Conservation (phyloP, 2,797 vertebrate genomes). For the Macroramphosus scolopax region DNA sequence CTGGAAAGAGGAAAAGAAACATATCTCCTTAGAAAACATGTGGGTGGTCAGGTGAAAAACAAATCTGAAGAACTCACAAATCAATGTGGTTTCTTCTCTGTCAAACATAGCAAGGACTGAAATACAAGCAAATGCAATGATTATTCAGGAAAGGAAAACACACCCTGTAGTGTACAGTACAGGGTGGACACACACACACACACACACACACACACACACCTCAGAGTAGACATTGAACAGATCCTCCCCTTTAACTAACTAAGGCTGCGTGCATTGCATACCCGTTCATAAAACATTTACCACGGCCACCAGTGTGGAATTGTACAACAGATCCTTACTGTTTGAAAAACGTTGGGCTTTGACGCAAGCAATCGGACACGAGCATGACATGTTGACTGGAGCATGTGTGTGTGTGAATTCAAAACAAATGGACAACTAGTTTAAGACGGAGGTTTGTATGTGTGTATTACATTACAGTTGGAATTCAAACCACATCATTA, state of each 20-base stretch:
- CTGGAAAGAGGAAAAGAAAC: constrained; percentile 61
- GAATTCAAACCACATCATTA: too few species aligned
- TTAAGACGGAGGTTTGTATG: not conserved
- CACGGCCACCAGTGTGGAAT: constrained; percentile 35
- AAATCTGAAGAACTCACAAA: constrained; percentile 13
- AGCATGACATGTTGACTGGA: constrained; percentile 39
- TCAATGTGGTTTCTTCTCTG: too few species aligned
- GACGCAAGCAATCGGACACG: constrained; percentile 57
- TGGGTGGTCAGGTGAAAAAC: not conserved
- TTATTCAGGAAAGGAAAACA: too few species aligned
- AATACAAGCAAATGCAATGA: too few species aligned
- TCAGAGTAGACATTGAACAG: constrained; percentile 58
- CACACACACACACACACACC: constrained; percentile 26
- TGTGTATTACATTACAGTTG: constrained; percentile 2
- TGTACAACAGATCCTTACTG: constrained; percentile 54
- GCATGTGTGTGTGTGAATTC: constrained; percentile 37
- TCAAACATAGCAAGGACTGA: too few species aligned
- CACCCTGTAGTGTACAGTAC: too few species aligned
- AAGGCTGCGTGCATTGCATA: constrained; percentile 48
- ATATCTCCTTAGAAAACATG: not conserved
- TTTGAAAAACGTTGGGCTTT: constrained; percentile 36
- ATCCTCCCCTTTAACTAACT: constrained; percentile 57
- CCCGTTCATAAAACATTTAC: constrained; percentile 78
- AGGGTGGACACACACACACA: constrained; percentile 2
- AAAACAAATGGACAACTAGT: constrained; percentile 27